Evolutionary conservation across 2,113 vertebrate species (phyloP).

Genomic region (Semicossyphus pulcher): DNA sequence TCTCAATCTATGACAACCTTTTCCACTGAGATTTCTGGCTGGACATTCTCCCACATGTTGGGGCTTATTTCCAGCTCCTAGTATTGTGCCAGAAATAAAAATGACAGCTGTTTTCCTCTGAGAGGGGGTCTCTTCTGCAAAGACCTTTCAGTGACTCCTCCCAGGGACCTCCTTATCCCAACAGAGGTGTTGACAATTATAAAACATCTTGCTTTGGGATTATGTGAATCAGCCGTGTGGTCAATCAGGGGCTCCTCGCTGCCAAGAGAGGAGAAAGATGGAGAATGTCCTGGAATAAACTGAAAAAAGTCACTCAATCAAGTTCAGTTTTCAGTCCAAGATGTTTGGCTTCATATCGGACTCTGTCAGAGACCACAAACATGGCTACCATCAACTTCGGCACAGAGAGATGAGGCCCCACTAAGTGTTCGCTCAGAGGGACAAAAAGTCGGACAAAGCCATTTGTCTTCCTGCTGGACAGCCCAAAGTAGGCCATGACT

Average conservation of each 20-base stretch:
- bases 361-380: slow-evolving; percentile 34
- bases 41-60: slow-evolving; percentile 74
- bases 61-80: slow-evolving; percentile 62
- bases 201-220: slow-evolving; percentile 14
- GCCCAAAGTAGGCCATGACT: slow-evolving; percentile 10
- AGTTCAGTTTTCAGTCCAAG: slow-evolving; percentile 39
- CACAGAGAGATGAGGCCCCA: neutral
- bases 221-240: slow-evolving; percentile 22
- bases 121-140: slow-evolving; percentile 43
- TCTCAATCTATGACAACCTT: slow-evolving; percentile 52
- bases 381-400: slow-evolving; percentile 12
- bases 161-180: slow-evolving; percentile 18
- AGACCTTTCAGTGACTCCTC: slow-evolving; percentile 40
- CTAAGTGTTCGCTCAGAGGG: slow-evolving; percentile 31
- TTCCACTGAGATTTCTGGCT: slow-evolving; percentile 63
- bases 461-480: slow-evolving; percentile 36
- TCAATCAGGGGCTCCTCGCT: slow-evolving; percentile 11
- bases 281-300: slow-evolving; percentile 26
- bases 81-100: slow-evolving; percentile 68
- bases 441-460: slow-evolving; percentile 24
- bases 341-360: slow-evolving; percentile 28
- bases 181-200: slow-evolving; percentile 47
- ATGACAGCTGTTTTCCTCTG: slow-evolving; percentile 75
- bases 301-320: slow-evolving; percentile 29
- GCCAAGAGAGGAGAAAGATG: neutral